Evolutionary conservation across 2,888 invertebrate species (phyloP), one percentile per base, ranked within the genome.

Genomic region (Ischnus inquisitorius): DNA sequence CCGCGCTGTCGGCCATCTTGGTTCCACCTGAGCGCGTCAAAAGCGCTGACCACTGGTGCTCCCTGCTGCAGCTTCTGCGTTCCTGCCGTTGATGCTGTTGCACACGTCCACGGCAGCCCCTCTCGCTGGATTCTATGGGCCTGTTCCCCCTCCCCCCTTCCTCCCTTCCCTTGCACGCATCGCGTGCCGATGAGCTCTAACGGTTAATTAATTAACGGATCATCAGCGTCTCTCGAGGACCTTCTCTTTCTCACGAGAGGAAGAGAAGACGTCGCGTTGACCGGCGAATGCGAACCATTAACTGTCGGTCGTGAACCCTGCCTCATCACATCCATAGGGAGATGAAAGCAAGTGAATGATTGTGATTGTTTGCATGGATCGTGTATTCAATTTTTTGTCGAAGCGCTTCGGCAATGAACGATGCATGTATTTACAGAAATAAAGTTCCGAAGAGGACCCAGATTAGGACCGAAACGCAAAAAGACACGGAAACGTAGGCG

Each of bases 1-100:
- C 91, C 89, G 90, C 90, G 78, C 83, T 79, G 90, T 87, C 93
- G 92, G 93, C 93, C 93, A 93, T 93, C 92, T 93, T 93, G 92
- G 92, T 90, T 90, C 88, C 88, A 88, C 88, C 88, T 88, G 88
- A 88, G 85, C 88, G 89, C 88, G 80, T 84, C 83, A 88, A 87
- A 87, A 85, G 78, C 79, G 84, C 83, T 85, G 84, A 86, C 85
- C 87, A 81, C 82, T 85, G 80, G 72, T 28, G 41, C 83, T 83
- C 79, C 28, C 62, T 46, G 71, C 57, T 79, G 54, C 69, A 83
- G 79, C 83, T 79, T 48, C 79, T 79, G 75, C 60, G 67, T 48
- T 46, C 41, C 69, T 43, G 74, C 67, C 46, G 79, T 39, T 48
- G 41, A 48, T 62, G 68, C 69, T 16, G 28, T 25, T 62, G 43